Base-by-base conservation (phyloP, 2,797 vertebrate species). In the Pyrocephalus nanus region DNA sequence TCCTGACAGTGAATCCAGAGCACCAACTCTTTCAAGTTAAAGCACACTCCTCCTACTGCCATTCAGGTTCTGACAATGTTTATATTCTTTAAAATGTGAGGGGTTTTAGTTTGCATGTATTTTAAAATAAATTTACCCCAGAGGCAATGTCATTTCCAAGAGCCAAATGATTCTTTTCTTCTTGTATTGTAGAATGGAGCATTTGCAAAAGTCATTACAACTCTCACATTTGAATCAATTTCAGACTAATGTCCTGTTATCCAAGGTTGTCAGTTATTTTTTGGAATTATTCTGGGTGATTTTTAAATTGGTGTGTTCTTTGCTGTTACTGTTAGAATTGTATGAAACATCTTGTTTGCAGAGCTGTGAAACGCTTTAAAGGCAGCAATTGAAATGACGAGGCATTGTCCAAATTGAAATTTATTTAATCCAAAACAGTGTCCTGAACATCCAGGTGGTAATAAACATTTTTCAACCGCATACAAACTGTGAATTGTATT, bases 401-500 rank as follows among this genome's bases (percentile, higher is more conserved):
- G 61, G 75, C 67, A 45, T 80, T 86, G 76, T 76, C 88, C 78
- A 90, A 92, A 95, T 34, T 94, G 89, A 97, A 97, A 96, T 78
- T 75, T 94, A 78, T 96, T 97, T 94, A 61, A 43, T 95, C 89
- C 16, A 10, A 93, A 96, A 91, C 91, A 23, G 21, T 14, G 54
- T 95, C 86, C 91, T 40, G 94, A 70, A 94, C 72, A 82, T 93
- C 85, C 85, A 67, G 27, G 92, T 79, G 34, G 86, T 30, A 77
- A 95, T 81, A 95, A 96, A 88, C 92, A 85, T 90, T 96, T 97
- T 97, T 93, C 93, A 79, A 12, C 80, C 15, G 1, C 2, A 7
- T 43, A 47, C 81, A 94, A 96, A 96, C 96, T 97, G 93, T 71
- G 93, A 96, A 97, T 91, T 94, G 93, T 86, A 64, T 88, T 97